Base-by-base conservation (phyloP, 2,888 invertebrate species). In the Sycophila texana region DNA sequence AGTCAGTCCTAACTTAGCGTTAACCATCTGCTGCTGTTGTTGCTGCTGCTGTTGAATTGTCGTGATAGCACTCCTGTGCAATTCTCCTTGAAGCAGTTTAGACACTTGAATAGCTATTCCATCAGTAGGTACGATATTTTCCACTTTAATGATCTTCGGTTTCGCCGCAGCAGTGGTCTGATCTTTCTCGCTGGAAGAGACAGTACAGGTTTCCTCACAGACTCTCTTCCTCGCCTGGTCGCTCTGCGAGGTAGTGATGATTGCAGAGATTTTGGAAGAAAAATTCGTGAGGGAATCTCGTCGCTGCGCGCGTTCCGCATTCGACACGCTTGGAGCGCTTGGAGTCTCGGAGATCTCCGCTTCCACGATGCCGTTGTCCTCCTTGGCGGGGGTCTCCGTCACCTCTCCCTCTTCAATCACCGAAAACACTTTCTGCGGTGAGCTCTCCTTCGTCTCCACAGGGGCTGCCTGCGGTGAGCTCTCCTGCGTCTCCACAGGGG, bases 341-440 rank as follows among this genome's bases (percentile, higher is more conserved):
- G 90, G 90, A 1, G 90, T 90, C 63, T 89, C 90, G 0, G 88
- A 88, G 76, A 90, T 90, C 16, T 84, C 82, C 1, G 85, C 86
- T 68, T 90, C 89, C 1, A 84, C 66, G 1, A 87, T 78, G 3
- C 84, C 77, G 70, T 81, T 81, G 0, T 90, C 89, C 20, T 89
- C 86, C 61, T 90, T 90, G 0, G 84, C 87, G 4, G 90, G 90
- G 0, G 89, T 90, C 81, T 90, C 90, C 58, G 84, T 83, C 16
- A 77, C 68, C 4, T 20, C 16, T 2, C 85, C 81, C 0, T 84
- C 86, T 51, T 86, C 85, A 0, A 20, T 58, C 12, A 87, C 76
- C 0, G 87, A 74, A 55, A 89, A 86, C 47, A 88, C 82, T 82
- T 89, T 90, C 0, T 53, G 57, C 1, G 90, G 89, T 16, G 90